These are phyloP conservation scores for Phorcus lineatus DNA, from an alignment of 2,888 invertebrate genomes.

Conservation along the genomic window DNA sequence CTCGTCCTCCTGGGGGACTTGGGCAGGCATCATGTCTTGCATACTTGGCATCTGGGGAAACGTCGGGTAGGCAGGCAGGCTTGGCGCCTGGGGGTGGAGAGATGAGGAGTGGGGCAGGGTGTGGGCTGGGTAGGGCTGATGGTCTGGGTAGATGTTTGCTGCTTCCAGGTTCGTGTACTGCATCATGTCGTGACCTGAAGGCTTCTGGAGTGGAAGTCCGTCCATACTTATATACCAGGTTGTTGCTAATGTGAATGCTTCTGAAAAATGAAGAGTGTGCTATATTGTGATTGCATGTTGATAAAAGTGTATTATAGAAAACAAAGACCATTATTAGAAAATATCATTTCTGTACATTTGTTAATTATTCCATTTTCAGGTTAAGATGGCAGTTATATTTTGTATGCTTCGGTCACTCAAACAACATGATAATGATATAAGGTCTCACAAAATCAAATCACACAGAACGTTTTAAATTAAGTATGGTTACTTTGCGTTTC, in stretches of 20 bases:
- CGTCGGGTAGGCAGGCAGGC: constrained; percentile 30
- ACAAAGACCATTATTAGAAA: neutral
- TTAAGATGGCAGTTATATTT: too few species aligned
- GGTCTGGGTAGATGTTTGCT: constrained; percentile 13
- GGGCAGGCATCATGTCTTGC: neutral
- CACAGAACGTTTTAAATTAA: too few species aligned
- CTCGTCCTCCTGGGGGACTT: constrained; percentile 37
- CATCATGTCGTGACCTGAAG: neutral
- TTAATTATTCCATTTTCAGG: too few species aligned
- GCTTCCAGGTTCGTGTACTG: neutral
- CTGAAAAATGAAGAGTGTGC: neutral
- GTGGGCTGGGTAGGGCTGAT: constrained; percentile 18
- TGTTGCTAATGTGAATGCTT: neutral
- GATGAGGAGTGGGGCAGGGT: constrained; percentile 25
- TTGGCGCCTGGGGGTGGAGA: constrained; percentile 13
- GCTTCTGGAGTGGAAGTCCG: neutral
- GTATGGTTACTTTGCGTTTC: too few species aligned
- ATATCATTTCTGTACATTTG: neutral
- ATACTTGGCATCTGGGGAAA: constrained; percentile 25
- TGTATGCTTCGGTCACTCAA: too few species aligned
- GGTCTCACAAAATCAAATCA: too few species aligned
- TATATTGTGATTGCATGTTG: too few species aligned
- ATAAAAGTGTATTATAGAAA: neutral
- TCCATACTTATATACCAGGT: neutral
- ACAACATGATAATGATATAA: too few species aligned